phyloP scores from a whole-genome alignment of 2,113 vertebrate species.

The Ciconia stormi region DNA sequence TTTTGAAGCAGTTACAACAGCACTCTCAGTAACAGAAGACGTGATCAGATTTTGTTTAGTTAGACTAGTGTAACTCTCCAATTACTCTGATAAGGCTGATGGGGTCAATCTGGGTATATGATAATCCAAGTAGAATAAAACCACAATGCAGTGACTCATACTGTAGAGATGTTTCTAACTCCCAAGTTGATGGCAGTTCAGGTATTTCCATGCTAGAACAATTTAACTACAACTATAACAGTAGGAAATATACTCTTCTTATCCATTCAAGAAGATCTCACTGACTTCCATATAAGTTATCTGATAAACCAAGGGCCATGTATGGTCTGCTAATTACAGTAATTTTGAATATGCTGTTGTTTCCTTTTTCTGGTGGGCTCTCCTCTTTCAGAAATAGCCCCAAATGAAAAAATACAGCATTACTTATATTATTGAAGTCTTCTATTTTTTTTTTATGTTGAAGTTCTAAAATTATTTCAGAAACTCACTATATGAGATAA shows the following conservation, averaged over 20 bases:
- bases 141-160: neutral
- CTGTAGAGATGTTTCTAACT: neutral
- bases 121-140: neutral
- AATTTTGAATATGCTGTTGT: neutral
- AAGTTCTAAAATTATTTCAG: neutral
- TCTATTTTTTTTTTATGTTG: neutral
- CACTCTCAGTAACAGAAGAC: neutral
- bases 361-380: neutral
- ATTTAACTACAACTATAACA: neutral
- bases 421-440: neutral
- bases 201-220: neutral
- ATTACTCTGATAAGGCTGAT: neutral
- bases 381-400: neutral
- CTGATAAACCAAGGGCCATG: neutral
- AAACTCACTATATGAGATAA: neutral
- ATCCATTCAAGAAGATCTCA: neutral
- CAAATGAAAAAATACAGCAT: neutral
- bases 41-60: neutral
- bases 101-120: neutral
- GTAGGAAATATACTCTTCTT: neutral
- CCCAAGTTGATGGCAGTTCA: neutral
- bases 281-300: neutral
- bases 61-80: neutral
- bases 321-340: neutral
- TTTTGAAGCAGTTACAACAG: neutral